Evolutionary conservation across 2,113 vertebrate species (phyloP).

Genomic region (Diglossa brunneiventris): DNA sequence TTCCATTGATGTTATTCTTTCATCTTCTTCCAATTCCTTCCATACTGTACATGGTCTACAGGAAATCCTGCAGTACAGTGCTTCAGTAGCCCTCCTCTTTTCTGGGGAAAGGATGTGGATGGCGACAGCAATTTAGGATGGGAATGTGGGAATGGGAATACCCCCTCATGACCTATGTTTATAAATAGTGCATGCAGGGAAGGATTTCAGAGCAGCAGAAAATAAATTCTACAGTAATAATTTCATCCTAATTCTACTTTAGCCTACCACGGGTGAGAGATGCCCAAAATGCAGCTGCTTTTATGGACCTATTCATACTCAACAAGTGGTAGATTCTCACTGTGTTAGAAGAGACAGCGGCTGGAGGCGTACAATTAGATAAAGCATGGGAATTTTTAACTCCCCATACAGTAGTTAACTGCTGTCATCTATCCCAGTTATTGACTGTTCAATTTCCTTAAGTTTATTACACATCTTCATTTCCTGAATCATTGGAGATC

Average conservation of each 20-base stretch:
- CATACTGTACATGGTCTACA: background rate
- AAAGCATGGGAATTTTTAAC: conserved; percentile 7
- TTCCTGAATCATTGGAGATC: conserved; percentile 19
- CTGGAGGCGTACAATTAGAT: background rate
- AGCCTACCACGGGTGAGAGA: background rate
- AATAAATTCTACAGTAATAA: background rate
- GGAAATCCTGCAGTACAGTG: background rate
- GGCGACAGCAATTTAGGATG: background rate
- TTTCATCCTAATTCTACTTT: background rate
- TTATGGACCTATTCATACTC: background rate
- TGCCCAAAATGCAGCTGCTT: background rate
- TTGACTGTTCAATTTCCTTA: conserved; percentile 49
- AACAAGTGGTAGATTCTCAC: background rate
- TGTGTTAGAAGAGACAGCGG: background rate
- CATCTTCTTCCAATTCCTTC: background rate
- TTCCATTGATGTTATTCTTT: background rate
- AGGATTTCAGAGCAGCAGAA: background rate
- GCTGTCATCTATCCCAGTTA: conserved; percentile 46
- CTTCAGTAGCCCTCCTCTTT: background rate
- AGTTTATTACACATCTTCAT: conserved; percentile 52
- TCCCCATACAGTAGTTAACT: conserved; percentile 5
- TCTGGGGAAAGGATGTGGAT: background rate
- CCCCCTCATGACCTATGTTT: background rate
- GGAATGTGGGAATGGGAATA: background rate
- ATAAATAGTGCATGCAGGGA: background rate